Evolutionary conservation across 1,140 invertebrate genomes (phyloP).

Genomic region (Zaprionus ornatus): DNA sequence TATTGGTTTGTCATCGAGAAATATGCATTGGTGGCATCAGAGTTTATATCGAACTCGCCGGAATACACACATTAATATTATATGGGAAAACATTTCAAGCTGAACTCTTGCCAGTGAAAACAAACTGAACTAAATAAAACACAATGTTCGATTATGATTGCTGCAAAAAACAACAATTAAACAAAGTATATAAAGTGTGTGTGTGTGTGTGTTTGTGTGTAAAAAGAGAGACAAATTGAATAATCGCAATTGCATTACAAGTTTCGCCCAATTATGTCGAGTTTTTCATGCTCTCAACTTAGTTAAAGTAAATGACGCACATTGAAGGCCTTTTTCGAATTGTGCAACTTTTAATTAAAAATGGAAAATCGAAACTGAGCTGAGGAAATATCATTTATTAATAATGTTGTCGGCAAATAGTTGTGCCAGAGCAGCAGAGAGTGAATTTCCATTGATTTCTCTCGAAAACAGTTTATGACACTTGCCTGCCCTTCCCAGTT

Average conservation of each 20-base stretch:
- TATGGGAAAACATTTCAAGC: slow-evolving; percentile 14
- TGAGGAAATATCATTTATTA: not conserved
- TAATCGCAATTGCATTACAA: slow-evolving; percentile 44
- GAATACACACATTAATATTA: not conserved
- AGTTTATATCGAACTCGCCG: not conserved
- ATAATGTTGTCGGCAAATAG: not conserved
- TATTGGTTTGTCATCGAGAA: not conserved
- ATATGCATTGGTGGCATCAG: not conserved
- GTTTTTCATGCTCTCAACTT: slow-evolving; percentile 56
- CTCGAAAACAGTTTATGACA: not conserved
- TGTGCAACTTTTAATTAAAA: slow-evolving; percentile 46
- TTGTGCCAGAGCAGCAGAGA: not conserved
- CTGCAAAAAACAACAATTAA: slow-evolving; percentile 27
- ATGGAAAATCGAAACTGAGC: not conserved
- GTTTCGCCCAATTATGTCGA: slow-evolving; percentile 5
- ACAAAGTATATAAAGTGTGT: not conserved
- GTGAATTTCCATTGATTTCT: not conserved
- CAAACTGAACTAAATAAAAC: slow-evolving; percentile 6
- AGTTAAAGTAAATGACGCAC: slow-evolving; percentile 56
- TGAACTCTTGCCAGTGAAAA: not conserved
- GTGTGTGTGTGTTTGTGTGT: too few species aligned
- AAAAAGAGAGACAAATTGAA: slow-evolving; percentile 19
- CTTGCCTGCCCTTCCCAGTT: not conserved
- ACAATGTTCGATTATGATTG: slow-evolving; percentile 10
- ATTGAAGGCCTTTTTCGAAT: slow-evolving; percentile 28